Conservation (phyloP, 2,113 vertebrate species). For the Thamnophis sirtalis region DNA sequence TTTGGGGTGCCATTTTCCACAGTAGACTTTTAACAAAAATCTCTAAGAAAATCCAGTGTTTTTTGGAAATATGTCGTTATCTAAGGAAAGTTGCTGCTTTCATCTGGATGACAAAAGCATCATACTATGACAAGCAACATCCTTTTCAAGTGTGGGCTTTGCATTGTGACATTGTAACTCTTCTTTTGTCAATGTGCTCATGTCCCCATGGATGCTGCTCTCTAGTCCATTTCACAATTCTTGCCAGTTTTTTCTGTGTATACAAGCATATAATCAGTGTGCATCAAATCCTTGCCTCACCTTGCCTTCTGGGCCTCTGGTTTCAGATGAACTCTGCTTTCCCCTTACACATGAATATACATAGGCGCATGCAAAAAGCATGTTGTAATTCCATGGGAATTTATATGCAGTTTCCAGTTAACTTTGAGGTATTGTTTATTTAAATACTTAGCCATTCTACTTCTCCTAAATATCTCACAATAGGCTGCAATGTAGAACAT, state of each 20-base stretch:
- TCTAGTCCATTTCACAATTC: not conserved
- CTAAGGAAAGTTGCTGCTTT: not conserved
- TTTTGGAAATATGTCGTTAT: not conserved
- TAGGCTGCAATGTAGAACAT: not conserved
- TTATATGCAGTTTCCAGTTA: not conserved
- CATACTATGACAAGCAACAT: not conserved
- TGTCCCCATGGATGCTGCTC: not conserved
- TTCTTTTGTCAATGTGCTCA: not conserved
- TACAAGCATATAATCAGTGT: not conserved
- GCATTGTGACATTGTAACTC: not conserved
- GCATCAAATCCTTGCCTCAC: not conserved
- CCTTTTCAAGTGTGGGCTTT: not conserved
- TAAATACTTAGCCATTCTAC: not conserved
- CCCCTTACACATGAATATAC: not conserved
- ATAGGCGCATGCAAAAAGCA: not conserved
- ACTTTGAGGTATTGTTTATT: not conserved
- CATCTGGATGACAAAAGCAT: not conserved
- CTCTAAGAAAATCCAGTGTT: not conserved
- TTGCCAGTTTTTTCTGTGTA: not conserved
- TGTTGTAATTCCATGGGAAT: not conserved
- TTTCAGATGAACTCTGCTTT: not conserved
- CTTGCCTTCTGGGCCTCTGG: not conserved
- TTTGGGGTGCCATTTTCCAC: not conserved
- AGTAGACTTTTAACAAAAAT: not conserved
- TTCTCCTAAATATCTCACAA: not conserved